Base-by-base conservation (phyloP, 2,888 invertebrate genomes). In the Eustalomyia histrio region DNA sequence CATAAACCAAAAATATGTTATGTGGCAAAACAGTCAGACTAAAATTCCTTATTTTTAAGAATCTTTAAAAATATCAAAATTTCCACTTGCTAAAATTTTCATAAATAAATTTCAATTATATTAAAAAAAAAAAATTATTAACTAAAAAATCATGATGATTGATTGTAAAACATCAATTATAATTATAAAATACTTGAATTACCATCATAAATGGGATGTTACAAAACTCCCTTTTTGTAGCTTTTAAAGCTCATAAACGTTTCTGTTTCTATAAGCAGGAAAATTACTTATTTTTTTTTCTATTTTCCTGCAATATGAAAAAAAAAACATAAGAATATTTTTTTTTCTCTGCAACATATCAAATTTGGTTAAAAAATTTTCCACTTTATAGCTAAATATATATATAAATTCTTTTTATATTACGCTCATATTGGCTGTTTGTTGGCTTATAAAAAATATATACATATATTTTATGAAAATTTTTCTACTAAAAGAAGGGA, bases 381-480 rank as follows among this genome's bases (percentile, higher is more conserved):
- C 39, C 12, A 9, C 14, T 39, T 39, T 39, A 39, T 39, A 29
- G 29, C 29, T 8, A 12, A 39, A 29, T 39, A 39, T 39, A 39
- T 12, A 12, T 6, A 35, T 35, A n/a, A 6, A 6, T 35, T 2
- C 8, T 39, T 39, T 39, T 12, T 12, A 39, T 39, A 29, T 29
- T 29, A 29, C 7, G 3, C 39, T 39, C 39, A 39, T 14, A 39
- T 39, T 39, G 39, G 7, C 29, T 29, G 29, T 29, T 29, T 29
- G 29, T 29, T 29, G 29, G 39, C 39, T 39, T 39, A 39, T 39
- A 14, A 39, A 39, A 87, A 85, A 84, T 84, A 84, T 57, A 60
- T 71, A 53, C 10, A 39, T 65, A 64, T 24, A 29, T 16, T 18
- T 47, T 21, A n/a, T 63, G 55, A 53, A 50, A 21, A 29, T 29